Percentiles rank a stretch among this genome's conserved stretches.
Evolutionary conservation across 2,888 invertebrate genomes (phyloP).

Genomic region (Pollenia amentaria): DNA sequence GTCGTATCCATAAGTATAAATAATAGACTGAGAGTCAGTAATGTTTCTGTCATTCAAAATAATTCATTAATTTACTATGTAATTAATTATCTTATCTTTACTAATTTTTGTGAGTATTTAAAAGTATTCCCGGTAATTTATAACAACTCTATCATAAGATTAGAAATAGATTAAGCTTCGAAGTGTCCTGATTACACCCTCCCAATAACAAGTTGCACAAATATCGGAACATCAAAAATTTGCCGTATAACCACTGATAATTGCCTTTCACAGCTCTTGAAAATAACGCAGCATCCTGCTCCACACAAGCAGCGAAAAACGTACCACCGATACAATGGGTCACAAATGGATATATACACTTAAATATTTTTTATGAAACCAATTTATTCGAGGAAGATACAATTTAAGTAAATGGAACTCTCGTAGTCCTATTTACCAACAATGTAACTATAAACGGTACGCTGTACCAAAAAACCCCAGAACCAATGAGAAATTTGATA

Average conservation of each 20-base stretch:
- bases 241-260: neutral
- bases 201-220: no score
- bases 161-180: neutral
- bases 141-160: slow-evolving; percentile 10
- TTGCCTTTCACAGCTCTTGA: neutral
- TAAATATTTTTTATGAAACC: no score
- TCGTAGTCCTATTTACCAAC: neutral
- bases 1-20: slow-evolving; percentile 23
- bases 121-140: slow-evolving; percentile 18
- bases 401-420: neutral
- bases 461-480: neutral
- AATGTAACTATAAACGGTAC: slow-evolving; percentile 25
- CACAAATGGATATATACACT: no score
- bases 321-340: no score
- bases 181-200: no score
- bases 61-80: slow-evolving; percentile 10
- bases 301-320: neutral
- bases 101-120: slow-evolving; percentile 27
- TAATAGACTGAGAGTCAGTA: slow-evolving; percentile 28
- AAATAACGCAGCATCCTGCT: slow-evolving; percentile 6
- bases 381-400: no score
- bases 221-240: neutral
- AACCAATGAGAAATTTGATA: neutral
- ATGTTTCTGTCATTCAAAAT: slow-evolving; percentile 10
- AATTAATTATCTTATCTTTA: slow-evolving; percentile 20